Evolutionary conservation across 2,113 vertebrate genomes (phyloP).

Genomic region (Ptilonorhynchus violaceus): DNA sequence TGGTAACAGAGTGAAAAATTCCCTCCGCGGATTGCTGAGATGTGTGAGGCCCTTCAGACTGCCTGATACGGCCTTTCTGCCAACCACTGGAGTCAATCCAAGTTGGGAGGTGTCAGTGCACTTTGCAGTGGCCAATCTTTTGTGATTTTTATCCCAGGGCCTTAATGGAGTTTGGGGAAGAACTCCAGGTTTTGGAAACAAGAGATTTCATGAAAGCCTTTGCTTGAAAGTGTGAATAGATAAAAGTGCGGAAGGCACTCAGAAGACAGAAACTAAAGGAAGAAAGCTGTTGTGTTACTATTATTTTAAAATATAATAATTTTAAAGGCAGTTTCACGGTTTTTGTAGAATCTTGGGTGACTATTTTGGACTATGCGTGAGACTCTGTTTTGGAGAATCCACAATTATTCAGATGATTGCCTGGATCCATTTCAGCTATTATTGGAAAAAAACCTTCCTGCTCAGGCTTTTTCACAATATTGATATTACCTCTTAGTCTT

Average conservation of each 20-base stretch:
- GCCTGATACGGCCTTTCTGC: background rate
- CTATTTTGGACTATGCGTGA: background rate
- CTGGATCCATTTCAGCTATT: background rate
- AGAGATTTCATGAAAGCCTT: background rate
- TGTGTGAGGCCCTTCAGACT: fast-evolving
- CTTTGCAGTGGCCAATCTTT: background rate
- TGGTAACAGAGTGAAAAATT: background rate
- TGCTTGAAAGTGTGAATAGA: background rate
- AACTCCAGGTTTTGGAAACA: background rate
- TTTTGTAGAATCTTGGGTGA: background rate
- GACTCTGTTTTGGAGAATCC: background rate
- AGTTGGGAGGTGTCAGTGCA: background rate
- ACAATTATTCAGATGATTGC: background rate
- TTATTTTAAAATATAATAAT: background rate
- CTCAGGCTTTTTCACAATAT: background rate
- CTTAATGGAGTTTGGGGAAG: background rate
- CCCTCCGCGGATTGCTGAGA: background rate
- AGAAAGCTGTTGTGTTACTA: background rate
- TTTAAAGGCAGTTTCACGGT: background rate
- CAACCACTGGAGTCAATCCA: fast-evolving
- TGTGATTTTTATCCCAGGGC: background rate
- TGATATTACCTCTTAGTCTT: slow-evolving; percentile 5
- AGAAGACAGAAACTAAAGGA: background rate
- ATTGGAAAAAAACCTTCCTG: background rate
- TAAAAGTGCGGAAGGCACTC: background rate